Evolutionary conservation across 2,888 invertebrate species (phyloP), one percentile per base, ranked within the genome.

Genomic region (Drosophila formosana): DNA sequence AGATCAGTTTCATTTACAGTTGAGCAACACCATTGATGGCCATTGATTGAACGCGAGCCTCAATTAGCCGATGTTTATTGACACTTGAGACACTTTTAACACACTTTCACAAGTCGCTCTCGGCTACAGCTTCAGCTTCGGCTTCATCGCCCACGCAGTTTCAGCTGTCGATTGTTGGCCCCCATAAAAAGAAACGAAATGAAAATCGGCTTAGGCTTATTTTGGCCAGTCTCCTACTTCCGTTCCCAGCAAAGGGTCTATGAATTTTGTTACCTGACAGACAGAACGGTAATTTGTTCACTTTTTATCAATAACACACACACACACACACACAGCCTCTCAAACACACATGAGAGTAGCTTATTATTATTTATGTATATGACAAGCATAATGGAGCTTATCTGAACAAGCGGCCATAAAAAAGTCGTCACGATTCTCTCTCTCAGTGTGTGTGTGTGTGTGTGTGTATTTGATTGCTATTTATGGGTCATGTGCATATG

Each of bases 341-440:
- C 18, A 18, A 18, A 18, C 18, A 18, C 18, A 18, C 18, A 18
- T 18, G 4, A 23, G 32, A 57, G 61, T 72, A 60, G 53, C 60
- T 64, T 78, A 74, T 80, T 74, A 77, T 79, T 56, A 28, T 63
- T 58, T 63, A 70, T 74, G 61, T 49, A 57, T 72, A 68, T 66
- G 71, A 63, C 64, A 57, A 37, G 66, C 60, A 70, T 68, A 78
- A 74, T 82, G 66, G 41, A 69, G 78, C 69, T 80, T 67, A 75
- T 75, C 77, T 62, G 56, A 43, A 45, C 49, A 43, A 58, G 37
- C 49, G 62, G 41, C 67, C 58, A 65, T 72, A 76, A 66, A 67
- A 71, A 61, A 69, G 32, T 68, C 50, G 45, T 51, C 66, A 62
- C 32, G 6, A 32, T 34, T 28, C 26, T 46, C 5, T 28, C 23